phyloP scores from a whole-genome alignment of 1,140 invertebrate species.

The Pseudomyrmex gracilis region DNA sequence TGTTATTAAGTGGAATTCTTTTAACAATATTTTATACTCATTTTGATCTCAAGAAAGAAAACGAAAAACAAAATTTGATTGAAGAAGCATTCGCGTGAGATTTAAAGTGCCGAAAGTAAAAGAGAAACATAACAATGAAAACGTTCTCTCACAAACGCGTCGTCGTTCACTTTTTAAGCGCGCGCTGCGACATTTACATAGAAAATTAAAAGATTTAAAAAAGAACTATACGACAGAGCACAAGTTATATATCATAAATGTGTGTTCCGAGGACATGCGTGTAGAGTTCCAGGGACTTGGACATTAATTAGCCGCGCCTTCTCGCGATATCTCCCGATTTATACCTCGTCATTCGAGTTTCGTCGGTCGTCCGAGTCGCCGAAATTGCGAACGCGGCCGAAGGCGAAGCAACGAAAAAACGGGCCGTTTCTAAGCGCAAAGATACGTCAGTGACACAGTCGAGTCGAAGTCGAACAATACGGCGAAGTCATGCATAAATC shows the following conservation, averaged over 20 bases:
- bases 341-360: constrained; percentile 48
- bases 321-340: constrained; percentile 8
- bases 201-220: neutral
- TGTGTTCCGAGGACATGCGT: neutral
- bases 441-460: constrained; percentile 68
- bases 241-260: neutral
- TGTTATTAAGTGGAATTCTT: too few relatives aligned
- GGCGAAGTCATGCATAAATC: constrained; percentile 69
- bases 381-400: constrained; percentile 32
- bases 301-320: constrained; percentile 1
- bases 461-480: constrained; percentile 70
- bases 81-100: neutral
- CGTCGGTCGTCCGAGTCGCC: neutral
- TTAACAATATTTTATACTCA: too few relatives aligned
- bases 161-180: neutral
- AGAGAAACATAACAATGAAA: neutral
- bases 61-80: neutral
- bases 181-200: neutral
- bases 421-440: constrained; percentile 38
- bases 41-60: too few relatives aligned
- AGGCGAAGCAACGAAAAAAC: constrained; percentile 18
- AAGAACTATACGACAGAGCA: neutral
- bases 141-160: neutral
- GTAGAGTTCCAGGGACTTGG: neutral
- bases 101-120: neutral